Conservation (phyloP, 2,113 vertebrate genomes). For the Colistium nudipinnis region DNA sequence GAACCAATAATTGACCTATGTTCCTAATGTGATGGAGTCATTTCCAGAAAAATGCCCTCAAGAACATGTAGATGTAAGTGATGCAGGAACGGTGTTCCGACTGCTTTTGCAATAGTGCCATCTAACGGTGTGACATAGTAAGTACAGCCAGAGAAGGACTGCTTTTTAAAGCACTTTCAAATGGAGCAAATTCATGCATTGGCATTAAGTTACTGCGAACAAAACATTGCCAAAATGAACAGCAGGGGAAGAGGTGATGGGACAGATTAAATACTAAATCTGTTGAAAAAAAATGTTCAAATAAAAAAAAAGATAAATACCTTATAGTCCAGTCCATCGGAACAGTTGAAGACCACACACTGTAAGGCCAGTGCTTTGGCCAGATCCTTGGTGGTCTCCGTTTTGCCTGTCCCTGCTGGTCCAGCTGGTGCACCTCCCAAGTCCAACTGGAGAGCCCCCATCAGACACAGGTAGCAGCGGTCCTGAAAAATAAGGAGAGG, state of each 20-base stretch:
- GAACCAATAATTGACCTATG: neutral
- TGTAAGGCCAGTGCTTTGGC: constrained; percentile 91
- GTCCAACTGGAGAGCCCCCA: constrained; percentile 90
- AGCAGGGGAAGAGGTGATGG: neutral
- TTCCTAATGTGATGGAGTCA: neutral
- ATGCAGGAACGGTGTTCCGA: neutral
- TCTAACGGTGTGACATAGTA: constrained; percentile 47
- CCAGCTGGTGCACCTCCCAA: constrained; percentile 90
- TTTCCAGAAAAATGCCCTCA: neutral
- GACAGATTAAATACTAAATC: neutral
- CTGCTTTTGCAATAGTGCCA: constrained; percentile 59
- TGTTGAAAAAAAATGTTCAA: neutral
- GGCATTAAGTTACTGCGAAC: neutral
- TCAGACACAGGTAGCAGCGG: constrained; percentile 89
- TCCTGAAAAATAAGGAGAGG: constrained; percentile 71
- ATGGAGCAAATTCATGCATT: neutral
- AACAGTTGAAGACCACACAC: constrained; percentile 93
- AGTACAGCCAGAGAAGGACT: neutral
- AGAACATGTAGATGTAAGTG: neutral
- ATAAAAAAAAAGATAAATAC: constrained; percentile 63
- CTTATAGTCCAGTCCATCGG: constrained; percentile 92
- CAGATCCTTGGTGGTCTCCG: constrained; percentile 90
- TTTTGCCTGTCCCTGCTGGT: constrained; percentile 91
- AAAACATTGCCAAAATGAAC: neutral
- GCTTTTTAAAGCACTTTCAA: neutral